Evolutionary conservation across 2,888 invertebrate genomes (phyloP).

Genomic region (Mongoloraphidia duomilia): DNA sequence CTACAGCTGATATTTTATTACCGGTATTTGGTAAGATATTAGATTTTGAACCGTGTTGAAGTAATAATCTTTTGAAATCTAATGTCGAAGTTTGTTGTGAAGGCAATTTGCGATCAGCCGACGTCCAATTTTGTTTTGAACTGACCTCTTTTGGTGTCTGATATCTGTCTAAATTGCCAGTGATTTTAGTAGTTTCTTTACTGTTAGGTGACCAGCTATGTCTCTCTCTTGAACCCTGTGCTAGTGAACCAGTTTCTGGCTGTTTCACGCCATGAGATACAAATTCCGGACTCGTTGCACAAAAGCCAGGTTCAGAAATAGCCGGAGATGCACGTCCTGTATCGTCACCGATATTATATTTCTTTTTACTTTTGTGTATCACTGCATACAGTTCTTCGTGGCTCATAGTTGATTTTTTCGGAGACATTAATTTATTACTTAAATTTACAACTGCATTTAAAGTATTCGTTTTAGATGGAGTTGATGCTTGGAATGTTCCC

Average conservation of each 20-base stretch:
- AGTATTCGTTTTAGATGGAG: conserved; percentile 36
- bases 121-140: conserved; percentile 33
- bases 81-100: conserved; percentile 59
- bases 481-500: conserved; percentile 50
- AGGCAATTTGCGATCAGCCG: conserved; percentile 30
- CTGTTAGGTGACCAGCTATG: conserved; percentile 49
- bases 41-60: conserved; percentile 59
- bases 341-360: conserved; percentile 48
- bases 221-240: conserved; percentile 36
- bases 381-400: conserved; percentile 64
- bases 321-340: conserved; percentile 32
- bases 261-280: conserved; percentile 32
- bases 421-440: conserved; percentile 40
- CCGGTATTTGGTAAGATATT: conserved; percentile 40
- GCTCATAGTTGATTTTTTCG: conserved; percentile 60
- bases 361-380: conserved; percentile 63
- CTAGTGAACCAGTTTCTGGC: conserved; percentile 47
- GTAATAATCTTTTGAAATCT: conserved; percentile 68
- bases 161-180: conserved; percentile 25
- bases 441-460: conserved; percentile 36
- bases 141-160: conserved; percentile 26
- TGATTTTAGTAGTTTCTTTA: conserved; percentile 25
- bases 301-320: conserved; percentile 23
- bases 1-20: conserved; percentile 58
- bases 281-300: conserved; percentile 35